phyloP scores from a whole-genome alignment of 2,113 vertebrate species.

The Phyllopteryx taeniolatus region DNA sequence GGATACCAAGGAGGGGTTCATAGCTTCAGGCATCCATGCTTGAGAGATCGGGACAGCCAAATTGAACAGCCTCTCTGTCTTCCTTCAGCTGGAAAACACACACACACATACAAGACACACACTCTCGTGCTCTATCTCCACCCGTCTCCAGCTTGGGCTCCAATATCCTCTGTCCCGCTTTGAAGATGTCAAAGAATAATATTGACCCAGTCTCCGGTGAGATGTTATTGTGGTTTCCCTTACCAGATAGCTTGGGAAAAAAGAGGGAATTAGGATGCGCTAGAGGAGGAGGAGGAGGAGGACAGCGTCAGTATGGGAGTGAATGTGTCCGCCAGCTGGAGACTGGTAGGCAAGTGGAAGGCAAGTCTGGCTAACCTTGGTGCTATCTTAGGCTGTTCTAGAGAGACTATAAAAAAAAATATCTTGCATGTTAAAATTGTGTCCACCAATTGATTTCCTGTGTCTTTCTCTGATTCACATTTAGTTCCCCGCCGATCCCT shows the following conservation, averaged over 20 bases:
- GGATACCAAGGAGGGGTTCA: conserved; percentile 44
- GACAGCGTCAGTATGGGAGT: conserved; percentile 4
- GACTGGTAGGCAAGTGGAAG: neutral
- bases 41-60: conserved; percentile 31
- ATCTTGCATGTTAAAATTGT: too few relatives aligned
- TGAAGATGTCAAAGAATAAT: conserved; percentile 69
- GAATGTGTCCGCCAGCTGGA: neutral
- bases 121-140: conserved; percentile 38
- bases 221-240: conserved; percentile 70
- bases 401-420: too few relatives aligned
- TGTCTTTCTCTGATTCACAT: conserved; percentile 16
- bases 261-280: conserved; percentile 19
- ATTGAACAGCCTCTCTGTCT: conserved; percentile 32
- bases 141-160: conserved; percentile 45
- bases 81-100: conserved; percentile 33
- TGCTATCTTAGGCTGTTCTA: too few relatives aligned
- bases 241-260: conserved; percentile 54
- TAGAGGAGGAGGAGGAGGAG: conserved; percentile 15
- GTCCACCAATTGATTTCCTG: too few relatives aligned
- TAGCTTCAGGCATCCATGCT: conserved; percentile 45
- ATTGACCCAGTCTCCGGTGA: conserved; percentile 67
- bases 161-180: conserved; percentile 61
- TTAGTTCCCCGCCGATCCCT: neutral
- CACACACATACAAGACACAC: conserved; percentile 24
- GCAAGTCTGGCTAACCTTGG: neutral